Conservation (phyloP, 2,797 vertebrate species). For the Triplophysa bombifrons region DNA sequence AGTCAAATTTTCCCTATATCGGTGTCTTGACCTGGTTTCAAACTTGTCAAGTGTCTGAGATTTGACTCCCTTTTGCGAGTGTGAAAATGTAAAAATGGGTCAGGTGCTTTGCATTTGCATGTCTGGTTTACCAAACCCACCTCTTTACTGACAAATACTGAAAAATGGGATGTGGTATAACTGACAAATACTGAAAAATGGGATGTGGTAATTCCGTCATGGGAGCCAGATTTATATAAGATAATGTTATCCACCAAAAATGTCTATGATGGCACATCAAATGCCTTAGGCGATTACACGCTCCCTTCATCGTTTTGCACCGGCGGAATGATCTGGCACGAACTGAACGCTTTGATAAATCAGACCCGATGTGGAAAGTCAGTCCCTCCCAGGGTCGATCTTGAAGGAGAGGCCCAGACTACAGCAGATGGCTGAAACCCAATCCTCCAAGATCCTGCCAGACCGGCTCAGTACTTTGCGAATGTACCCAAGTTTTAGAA, state of each 20-base stretch:
- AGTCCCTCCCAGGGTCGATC: conserved; percentile 49
- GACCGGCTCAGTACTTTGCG: conserved; percentile 42
- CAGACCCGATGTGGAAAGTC: conserved; percentile 26
- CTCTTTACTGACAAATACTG: neutral
- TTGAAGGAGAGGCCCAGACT: conserved; percentile 60
- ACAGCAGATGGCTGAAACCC: conserved; percentile 62
- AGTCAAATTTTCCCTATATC: neutral
- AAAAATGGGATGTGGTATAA: conserved; percentile 1
- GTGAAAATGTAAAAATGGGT: conserved; percentile 20
- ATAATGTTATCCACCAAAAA: conserved; percentile 30
- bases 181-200: neutral
- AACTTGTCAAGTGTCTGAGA: conserved; percentile 21
- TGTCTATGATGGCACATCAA: conserved; percentile 17
- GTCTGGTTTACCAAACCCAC: conserved; percentile 24
- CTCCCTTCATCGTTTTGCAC: conserved; percentile 18
- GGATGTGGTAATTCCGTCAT: conserved; percentile 12
- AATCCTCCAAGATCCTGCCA: conserved; percentile 55
- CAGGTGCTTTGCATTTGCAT: conserved; percentile 23
- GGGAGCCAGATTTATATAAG: conserved; percentile 21
- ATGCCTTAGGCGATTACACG: conserved; percentile 13
- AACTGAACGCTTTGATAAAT: conserved; percentile 24
- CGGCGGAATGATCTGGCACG: neutral
- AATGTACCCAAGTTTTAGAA: conserved; percentile 40
- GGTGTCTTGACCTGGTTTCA: conserved; percentile 29
- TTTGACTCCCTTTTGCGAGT: conserved; percentile 33